Conservation (phyloP, 2,797 vertebrate genomes). For the Aphelocoma californica region DNA sequence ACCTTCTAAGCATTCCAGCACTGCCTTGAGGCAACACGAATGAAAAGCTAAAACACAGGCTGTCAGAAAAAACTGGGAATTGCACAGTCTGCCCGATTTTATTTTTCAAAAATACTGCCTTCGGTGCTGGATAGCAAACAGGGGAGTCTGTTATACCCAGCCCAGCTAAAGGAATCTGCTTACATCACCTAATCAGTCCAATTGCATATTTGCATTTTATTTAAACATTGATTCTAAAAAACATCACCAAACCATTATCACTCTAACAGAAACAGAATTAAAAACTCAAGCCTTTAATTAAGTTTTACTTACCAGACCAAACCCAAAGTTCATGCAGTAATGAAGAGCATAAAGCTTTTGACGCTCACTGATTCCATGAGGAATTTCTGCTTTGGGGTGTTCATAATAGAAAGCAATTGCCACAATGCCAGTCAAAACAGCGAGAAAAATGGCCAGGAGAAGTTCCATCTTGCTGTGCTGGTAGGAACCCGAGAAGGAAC, state of each 20-base stretch:
- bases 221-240: not conserved
- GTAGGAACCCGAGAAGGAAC: not conserved
- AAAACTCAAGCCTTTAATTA: not conserved
- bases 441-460: not conserved
- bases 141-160: not conserved
- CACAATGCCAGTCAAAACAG: not conserved
- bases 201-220: not conserved
- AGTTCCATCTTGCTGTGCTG: slow-evolving; percentile 1
- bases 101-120: not conserved
- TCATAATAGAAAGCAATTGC: slow-evolving; percentile 24
- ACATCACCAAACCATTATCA: not conserved
- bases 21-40: not conserved
- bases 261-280: not conserved
- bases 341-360: not conserved
- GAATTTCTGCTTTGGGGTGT: slow-evolving; percentile 27
- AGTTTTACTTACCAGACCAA: slow-evolving; percentile 49
- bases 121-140: not conserved
- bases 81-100: not conserved
- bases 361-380: not conserved
- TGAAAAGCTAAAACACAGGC: not conserved
- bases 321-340: not conserved
- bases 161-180: not conserved
- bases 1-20: not conserved
- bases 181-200: not conserved
- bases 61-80: not conserved